phyloP scores from a whole-genome alignment of 2,113 vertebrate species.

The Xenotilapia leptura region DNA sequence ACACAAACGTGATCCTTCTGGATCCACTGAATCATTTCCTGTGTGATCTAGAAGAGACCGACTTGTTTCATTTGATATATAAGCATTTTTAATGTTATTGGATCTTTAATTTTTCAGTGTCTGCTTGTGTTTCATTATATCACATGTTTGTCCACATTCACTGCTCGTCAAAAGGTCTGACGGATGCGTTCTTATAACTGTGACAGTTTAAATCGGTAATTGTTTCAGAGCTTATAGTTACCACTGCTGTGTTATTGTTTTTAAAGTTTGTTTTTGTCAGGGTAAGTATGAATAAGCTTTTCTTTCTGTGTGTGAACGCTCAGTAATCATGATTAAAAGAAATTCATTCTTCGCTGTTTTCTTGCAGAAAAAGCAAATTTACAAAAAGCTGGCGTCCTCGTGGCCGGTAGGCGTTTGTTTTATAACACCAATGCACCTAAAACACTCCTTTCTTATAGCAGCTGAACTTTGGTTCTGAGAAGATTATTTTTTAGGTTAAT shows the following conservation, averaged over 20 bases:
- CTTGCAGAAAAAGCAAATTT: slow-evolving; percentile 68
- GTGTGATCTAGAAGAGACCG: not conserved
- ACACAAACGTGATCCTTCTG: rapidly evolving
- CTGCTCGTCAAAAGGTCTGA: not conserved
- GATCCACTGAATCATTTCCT: not conserved
- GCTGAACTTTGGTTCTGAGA: not conserved
- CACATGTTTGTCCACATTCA: rapidly evolving
- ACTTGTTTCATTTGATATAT: rapidly evolving
- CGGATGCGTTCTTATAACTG: not conserved
- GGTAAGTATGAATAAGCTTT: rapidly evolving
- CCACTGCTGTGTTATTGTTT: not conserved
- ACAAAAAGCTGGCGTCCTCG: slow-evolving; percentile 60
- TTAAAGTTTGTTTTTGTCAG: not conserved
- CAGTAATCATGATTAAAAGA: not conserved
- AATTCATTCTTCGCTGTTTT: not conserved
- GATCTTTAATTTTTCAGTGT: not conserved
- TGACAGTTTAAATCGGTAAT: not conserved
- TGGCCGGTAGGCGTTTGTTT: slow-evolving; percentile 65
- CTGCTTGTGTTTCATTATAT: not conserved
- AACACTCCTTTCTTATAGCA: not conserved
- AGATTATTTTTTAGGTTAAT: not conserved
- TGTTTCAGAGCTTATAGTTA: not conserved
- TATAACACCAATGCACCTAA: not conserved
- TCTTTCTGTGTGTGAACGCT: not conserved
- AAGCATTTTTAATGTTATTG: rapidly evolving